These are phyloP conservation scores for Pyralis farinalis DNA, from an alignment of 2,888 invertebrate genomes.

Conservation along the genomic window DNA sequence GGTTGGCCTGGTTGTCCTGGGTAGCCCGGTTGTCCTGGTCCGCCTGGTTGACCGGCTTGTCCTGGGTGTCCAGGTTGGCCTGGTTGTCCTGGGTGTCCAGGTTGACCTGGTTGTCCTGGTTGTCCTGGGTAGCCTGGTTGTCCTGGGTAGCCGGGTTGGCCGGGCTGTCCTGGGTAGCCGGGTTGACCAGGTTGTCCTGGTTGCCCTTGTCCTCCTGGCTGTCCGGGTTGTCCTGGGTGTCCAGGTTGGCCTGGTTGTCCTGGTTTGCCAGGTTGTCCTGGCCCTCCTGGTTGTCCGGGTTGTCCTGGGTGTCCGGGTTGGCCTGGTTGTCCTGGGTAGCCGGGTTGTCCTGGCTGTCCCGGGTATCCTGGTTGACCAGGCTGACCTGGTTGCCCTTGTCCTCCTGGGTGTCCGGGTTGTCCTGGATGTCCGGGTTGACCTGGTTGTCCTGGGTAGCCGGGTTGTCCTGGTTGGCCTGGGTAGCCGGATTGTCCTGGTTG, in stretches of 20 bases:
- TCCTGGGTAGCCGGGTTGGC: constrained; percentile 15
- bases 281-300: constrained; percentile 57
- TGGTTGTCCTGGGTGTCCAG: constrained; percentile 25
- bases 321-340: constrained; percentile 20
- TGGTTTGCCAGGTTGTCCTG: constrained; percentile 39
- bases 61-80: constrained; percentile 37
- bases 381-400: constrained; percentile 17
- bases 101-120: constrained; percentile 19
- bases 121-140: constrained; percentile 15
- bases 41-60: constrained; percentile 21
- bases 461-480: constrained; percentile 42
- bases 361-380: constrained; percentile 23
- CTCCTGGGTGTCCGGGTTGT: constrained; percentile 14
- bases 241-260: constrained; percentile 27
- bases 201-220: constrained; percentile 22
- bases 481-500: constrained; percentile 11
- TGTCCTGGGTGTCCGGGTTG: constrained; percentile 66
- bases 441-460: constrained; percentile 32
- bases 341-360: constrained; percentile 27
- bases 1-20: constrained; percentile 21
- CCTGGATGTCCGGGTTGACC: constrained; percentile 24
- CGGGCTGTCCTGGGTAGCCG: constrained; percentile 15
- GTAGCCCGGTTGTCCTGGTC: constrained; percentile 23
- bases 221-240: constrained; percentile 33
- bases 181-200: constrained; percentile 19